Evolutionary conservation across 2,797 vertebrate genomes (phyloP).

Genomic region (Sebastes vulpes): DNA sequence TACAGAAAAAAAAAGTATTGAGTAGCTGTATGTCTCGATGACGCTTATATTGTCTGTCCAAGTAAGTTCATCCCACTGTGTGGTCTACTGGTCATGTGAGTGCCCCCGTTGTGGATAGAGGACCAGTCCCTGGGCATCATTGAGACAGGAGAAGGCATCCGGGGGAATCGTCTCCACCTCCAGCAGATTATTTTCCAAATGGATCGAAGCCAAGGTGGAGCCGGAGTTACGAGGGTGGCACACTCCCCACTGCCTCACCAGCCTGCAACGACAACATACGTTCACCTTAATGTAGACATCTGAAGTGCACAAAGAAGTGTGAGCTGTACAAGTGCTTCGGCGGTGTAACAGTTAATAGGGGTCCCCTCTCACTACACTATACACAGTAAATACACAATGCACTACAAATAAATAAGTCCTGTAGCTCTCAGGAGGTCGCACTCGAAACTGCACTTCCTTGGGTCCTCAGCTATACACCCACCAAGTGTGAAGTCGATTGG

Average conservation of each 20-base stretch:
- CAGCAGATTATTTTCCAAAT: conserved; percentile 89
- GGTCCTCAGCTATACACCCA: neutral
- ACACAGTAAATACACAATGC: neutral
- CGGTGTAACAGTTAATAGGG: neutral
- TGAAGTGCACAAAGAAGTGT: neutral
- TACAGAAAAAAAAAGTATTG: neutral
- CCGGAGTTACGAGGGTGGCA: conserved; percentile 85
- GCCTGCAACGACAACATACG: conserved; percentile 72
- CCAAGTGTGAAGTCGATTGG: neutral
- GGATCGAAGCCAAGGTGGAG: conserved; percentile 83
- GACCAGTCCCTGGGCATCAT: conserved; percentile 73
- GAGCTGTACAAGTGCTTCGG: neutral
- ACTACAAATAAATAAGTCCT: neutral
- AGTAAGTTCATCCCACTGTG: neutral
- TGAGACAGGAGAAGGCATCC: conserved; percentile 85
- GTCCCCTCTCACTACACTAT: neutral
- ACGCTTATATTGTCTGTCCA: neutral
- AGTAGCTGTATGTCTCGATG: neutral
- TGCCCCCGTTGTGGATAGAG: conserved; percentile 83
- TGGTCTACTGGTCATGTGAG: conserved; percentile 27
- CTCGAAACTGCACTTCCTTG: neutral
- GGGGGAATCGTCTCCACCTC: conserved; percentile 76
- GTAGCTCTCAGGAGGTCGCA: neutral
- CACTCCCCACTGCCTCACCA: conserved; percentile 84
- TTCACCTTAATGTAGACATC: neutral